Evolutionary conservation across 2,113 vertebrate genomes (phyloP).

Genomic region (Poeciliopsis prolifica): DNA sequence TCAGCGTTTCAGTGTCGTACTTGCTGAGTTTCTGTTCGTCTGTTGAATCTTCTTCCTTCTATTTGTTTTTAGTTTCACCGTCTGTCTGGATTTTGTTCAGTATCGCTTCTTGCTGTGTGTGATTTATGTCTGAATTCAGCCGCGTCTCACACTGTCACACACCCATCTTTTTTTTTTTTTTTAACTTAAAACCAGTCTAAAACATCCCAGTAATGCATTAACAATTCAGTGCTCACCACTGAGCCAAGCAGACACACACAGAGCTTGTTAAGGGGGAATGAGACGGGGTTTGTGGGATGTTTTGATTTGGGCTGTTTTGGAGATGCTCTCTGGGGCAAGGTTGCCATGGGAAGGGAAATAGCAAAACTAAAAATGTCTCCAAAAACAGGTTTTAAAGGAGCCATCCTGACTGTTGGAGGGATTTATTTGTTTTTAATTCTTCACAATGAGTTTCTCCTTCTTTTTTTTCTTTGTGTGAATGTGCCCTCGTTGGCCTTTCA

Average conservation of each 20-base stretch:
- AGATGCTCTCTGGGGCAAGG: constrained; percentile 44
- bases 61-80: neutral
- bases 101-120: constrained; percentile 28
- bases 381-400: constrained; percentile 48
- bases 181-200: constrained; percentile 24
- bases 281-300: constrained; percentile 50
- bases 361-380: constrained; percentile 38
- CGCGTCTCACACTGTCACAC: constrained; percentile 7
- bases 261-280: constrained; percentile 45
- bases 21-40: neutral
- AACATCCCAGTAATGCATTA: constrained; percentile 66
- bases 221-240: constrained; percentile 41
- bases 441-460: constrained; percentile 7
- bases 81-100: constrained; percentile 22
- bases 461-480: constrained; percentile 18
- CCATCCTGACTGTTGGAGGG: constrained; percentile 35
- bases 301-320: constrained; percentile 55
- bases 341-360: constrained; percentile 41
- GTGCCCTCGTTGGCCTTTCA: constrained; percentile 13
- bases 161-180: constrained; percentile 8
- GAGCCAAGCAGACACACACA: constrained; percentile 31
- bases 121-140: constrained; percentile 23
- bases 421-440: constrained; percentile 17
- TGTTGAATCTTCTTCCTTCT: neutral
- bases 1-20: neutral